A percentile compares a stretch with the other conserved stretches of the same genome.
These are phyloP conservation scores for Idaea aversata DNA, from an alignment of 2,888 invertebrate species.

Conservation along the genomic window DNA sequence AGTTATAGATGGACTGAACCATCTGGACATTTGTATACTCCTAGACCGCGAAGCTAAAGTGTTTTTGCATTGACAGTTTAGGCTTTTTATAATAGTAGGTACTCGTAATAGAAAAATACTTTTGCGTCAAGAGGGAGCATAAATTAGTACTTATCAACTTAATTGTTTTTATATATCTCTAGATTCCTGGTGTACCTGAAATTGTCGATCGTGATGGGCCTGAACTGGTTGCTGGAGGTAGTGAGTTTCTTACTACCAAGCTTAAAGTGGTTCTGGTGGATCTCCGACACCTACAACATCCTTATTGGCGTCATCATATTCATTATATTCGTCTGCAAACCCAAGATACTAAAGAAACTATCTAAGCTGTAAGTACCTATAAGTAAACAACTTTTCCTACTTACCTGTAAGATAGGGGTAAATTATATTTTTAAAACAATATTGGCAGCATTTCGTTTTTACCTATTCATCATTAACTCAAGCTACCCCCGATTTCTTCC, in stretches of 20 bases:
- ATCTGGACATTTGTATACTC: too few species aligned
- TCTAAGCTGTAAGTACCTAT: constrained; percentile 42
- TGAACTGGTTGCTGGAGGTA: constrained; percentile 67
- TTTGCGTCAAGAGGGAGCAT: too few species aligned
- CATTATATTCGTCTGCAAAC: constrained; percentile 66
- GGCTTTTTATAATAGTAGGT: not conserved
- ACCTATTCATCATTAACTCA: too few species aligned
- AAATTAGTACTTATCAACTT: too few species aligned
- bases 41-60: too few species aligned
- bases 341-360: constrained; percentile 51
- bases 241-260: constrained; percentile 48
- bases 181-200: constrained; percentile 66
- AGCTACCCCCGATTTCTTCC: too few species aligned
- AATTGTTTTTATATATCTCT: too few species aligned
- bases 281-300: constrained; percentile 60
- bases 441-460: too few species aligned
- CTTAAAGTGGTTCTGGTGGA: constrained; percentile 44
- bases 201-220: constrained; percentile 67
- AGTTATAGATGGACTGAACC: too few species aligned
- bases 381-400: too few species aligned
- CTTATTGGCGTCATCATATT: constrained; percentile 63
- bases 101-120: not conserved
- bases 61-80: not conserved
- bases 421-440: too few species aligned
- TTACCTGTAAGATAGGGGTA: too few species aligned